These are phyloP conservation scores for Aradophagus sp. DNA, from an alignment of 1,140 invertebrate genomes.

Conservation along the genomic window DNA sequence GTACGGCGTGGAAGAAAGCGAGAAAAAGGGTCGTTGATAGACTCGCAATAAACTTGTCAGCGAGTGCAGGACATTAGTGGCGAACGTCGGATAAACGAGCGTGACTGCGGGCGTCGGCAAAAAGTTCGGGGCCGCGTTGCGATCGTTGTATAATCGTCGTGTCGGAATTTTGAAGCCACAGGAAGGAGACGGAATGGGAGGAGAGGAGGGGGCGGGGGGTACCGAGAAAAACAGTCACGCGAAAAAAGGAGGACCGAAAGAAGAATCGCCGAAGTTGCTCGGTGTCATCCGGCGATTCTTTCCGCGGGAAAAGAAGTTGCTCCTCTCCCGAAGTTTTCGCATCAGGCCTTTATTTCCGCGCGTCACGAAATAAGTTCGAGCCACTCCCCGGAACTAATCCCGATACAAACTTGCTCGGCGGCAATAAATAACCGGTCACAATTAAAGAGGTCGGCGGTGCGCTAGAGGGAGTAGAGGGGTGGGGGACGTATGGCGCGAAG, in stretches of 20 bases:
- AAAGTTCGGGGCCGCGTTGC: constrained; percentile 1
- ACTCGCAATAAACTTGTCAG: constrained; percentile 15
- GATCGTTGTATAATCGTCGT: constrained; percentile 12
- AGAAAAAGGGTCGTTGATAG: constrained; percentile 1
- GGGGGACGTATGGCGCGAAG: too few relatives aligned
- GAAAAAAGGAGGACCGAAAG: constrained; percentile 24
- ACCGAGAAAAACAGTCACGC: constrained; percentile 7
- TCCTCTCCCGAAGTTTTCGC: constrained; percentile 43
- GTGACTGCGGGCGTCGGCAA: background rate
- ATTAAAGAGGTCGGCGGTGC: too few relatives aligned
- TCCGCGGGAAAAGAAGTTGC: constrained; percentile 29
- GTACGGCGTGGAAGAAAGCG: too few relatives aligned
- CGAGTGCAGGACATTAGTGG: constrained; percentile 5
- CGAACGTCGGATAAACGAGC: constrained; percentile 6
- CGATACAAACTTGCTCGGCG: constrained; percentile 58
- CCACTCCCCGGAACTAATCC: constrained; percentile 42
- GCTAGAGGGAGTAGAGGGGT: too few relatives aligned
- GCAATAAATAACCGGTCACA: constrained; percentile 61
- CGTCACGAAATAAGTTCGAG: constrained; percentile 55
- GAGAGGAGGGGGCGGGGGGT: background rate
- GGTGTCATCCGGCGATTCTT: constrained; percentile 48
- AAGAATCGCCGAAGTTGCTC: constrained; percentile 42
- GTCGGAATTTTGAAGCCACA: background rate
- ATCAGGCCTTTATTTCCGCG: constrained; percentile 55
- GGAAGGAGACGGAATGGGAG: constrained; percentile 4